Evolutionary conservation across 1,140 invertebrate species (phyloP).

Genomic region (Matsumurasca onukii): DNA sequence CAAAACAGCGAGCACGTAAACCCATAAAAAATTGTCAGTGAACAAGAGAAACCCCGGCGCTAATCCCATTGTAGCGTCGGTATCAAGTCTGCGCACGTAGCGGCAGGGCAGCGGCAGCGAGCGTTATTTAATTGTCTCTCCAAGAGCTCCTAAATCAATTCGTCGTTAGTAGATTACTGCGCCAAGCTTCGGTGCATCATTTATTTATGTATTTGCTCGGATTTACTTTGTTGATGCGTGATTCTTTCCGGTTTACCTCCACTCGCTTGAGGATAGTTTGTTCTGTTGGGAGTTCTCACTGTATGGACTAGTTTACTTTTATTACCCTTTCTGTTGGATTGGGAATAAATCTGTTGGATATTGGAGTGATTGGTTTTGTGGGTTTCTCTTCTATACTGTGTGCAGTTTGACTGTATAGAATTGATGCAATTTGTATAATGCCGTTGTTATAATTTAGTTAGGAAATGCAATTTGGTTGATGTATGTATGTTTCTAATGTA

Average conservation of each 20-base stretch:
- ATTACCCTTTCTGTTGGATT: conserved; percentile 11
- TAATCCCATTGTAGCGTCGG: conserved; percentile 12
- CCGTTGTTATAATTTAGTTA: no score
- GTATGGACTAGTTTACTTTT: conserved; percentile 6
- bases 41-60: conserved; percentile 5
- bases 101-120: background rate
- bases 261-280: background rate
- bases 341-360: no score
- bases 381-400: no score
- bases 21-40: conserved; percentile 22
- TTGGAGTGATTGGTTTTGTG: no score
- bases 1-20: conserved; percentile 8
- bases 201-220: conserved; percentile 6
- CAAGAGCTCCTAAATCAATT: conserved; percentile 20
- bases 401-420: no score
- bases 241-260: background rate
- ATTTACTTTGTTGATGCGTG: conserved; percentile 8
- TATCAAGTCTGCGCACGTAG: conserved; percentile 6
- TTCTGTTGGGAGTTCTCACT: background rate
- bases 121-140: conserved; percentile 19
- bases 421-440: no score
- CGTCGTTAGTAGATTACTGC: conserved; percentile 18
- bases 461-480: no score
- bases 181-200: background rate
- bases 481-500: no score